Percentiles rank a stretch among this genome's conserved stretches.
These are phyloP conservation scores for Phyllotreta striolata DNA, from an alignment of 2,888 invertebrate species.

Conservation along the genomic window DNA sequence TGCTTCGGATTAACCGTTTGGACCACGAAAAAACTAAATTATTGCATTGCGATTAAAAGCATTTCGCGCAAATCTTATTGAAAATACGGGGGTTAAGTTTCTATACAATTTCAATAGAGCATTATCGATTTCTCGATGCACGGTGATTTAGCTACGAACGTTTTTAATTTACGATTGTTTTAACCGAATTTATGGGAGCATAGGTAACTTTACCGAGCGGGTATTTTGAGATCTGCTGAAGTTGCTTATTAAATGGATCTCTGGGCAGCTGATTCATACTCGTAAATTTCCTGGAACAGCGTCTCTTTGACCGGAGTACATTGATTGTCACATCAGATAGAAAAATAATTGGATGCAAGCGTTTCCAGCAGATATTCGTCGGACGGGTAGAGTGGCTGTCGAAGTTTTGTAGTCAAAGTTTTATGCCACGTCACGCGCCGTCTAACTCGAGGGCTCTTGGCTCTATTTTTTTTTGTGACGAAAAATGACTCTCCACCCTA, in stretches of 20 bases:
- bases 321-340: slow-evolving; percentile 36
- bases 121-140: too few species aligned
- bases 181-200: too few species aligned
- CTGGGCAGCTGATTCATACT: too few species aligned
- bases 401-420: slow-evolving; percentile 41
- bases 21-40: slow-evolving; percentile 1
- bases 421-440: slow-evolving; percentile 47
- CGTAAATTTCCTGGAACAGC: too few species aligned
- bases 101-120: too few species aligned
- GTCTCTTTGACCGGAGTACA: neutral
- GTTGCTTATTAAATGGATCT: neutral
- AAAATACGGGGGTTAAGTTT: too few species aligned
- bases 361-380: slow-evolving; percentile 43
- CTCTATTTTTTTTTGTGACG: slow-evolving; percentile 38
- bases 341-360: slow-evolving; percentile 49
- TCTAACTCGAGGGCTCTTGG: slow-evolving; percentile 41
- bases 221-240: too few species aligned
- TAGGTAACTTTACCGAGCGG: too few species aligned
- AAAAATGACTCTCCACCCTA: slow-evolving; percentile 24
- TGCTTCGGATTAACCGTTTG: slow-evolving; percentile 16
- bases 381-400: slow-evolving; percentile 41
- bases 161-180: too few species aligned
- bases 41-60: too few species aligned
- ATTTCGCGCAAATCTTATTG: too few species aligned
- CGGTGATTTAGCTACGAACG: too few species aligned